These are phyloP conservation scores for Silurus aristotelis DNA, from an alignment of 2,797 vertebrate species.

Conservation along the genomic window DNA sequence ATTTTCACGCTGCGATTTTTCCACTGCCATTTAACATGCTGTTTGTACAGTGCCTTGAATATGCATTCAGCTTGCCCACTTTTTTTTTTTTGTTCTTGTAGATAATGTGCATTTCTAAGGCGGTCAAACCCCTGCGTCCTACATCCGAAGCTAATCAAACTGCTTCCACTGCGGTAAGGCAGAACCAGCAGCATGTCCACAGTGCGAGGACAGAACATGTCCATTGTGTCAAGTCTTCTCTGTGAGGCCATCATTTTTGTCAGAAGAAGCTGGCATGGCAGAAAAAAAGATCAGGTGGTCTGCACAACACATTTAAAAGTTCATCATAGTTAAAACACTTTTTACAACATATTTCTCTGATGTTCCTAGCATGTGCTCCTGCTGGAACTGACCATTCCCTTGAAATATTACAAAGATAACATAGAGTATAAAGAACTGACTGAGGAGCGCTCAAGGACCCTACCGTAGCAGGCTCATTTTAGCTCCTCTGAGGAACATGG, in stretches of 20 bases:
- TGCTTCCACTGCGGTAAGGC: not conserved
- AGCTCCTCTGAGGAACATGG: not conserved
- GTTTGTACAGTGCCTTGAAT: slow-evolving; percentile 1
- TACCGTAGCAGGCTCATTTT: not conserved
- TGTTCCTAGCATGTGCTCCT: not conserved
- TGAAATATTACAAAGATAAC: not conserved
- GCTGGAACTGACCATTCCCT: not conserved
- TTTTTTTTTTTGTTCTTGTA: not conserved
- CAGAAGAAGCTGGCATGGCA: not conserved
- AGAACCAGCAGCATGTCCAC: not conserved
- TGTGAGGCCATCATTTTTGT: not conserved
- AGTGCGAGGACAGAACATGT: not conserved
- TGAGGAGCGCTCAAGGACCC: not conserved
- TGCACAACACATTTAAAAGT: not conserved
- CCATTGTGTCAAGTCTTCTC: not conserved
- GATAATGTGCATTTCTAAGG: not conserved
- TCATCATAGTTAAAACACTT: not conserved
- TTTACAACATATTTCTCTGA: not conserved
- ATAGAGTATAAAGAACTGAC: not conserved
- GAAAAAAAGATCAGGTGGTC: not conserved
- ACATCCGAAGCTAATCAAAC: not conserved
- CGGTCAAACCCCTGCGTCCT: no score
- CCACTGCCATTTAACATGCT: slow-evolving; percentile 27
- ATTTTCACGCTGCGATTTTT: slow-evolving; percentile 30
- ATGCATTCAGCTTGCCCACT: not conserved